Percentiles rank a stretch among this genome's conserved stretches.
phyloP scores from a whole-genome alignment of 2,797 vertebrate species.

The Gymnothorax javanicus region DNA sequence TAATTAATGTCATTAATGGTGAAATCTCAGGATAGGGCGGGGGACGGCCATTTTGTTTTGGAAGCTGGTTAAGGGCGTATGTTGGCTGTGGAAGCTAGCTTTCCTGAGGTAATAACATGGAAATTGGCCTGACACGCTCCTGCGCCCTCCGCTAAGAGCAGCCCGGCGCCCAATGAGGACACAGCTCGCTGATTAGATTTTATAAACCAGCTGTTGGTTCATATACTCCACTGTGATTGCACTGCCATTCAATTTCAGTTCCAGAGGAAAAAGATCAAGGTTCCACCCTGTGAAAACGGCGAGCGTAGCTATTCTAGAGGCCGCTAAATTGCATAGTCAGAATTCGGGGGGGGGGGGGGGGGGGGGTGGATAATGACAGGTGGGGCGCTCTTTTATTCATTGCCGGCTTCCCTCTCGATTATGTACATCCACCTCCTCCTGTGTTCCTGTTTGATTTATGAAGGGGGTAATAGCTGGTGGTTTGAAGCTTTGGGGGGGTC shows the following conservation, averaged over 20 bases:
- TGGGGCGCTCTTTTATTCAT: background rate
- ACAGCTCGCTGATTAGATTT: background rate
- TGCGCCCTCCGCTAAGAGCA: background rate
- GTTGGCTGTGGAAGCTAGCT: background rate
- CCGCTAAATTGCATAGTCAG: background rate
- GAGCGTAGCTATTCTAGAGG: background rate
- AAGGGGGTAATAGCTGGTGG: background rate
- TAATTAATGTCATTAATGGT: slow-evolving; percentile 12
- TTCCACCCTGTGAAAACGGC: background rate
- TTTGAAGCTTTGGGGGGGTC: slow-evolving; percentile 23
- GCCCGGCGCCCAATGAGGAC: background rate
- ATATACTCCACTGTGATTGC: slow-evolving; percentile 24
- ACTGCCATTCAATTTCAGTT: background rate
- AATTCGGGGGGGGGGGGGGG: background rate
- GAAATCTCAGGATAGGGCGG: background rate
- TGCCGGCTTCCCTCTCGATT: background rate
- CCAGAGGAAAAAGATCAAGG: background rate
- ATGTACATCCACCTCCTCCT: slow-evolving; percentile 27
- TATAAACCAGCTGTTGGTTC: background rate
- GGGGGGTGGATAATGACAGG: background rate
- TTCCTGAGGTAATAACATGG: background rate
- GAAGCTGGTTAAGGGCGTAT: background rate
- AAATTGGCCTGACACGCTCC: background rate
- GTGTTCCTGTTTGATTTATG: background rate
- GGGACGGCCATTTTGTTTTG: slow-evolving; percentile 4